Evolutionary conservation across 2,113 vertebrate species (phyloP), one percentile per base, ranked within the genome.

Genomic region (Ceratotherium simum): DNA sequence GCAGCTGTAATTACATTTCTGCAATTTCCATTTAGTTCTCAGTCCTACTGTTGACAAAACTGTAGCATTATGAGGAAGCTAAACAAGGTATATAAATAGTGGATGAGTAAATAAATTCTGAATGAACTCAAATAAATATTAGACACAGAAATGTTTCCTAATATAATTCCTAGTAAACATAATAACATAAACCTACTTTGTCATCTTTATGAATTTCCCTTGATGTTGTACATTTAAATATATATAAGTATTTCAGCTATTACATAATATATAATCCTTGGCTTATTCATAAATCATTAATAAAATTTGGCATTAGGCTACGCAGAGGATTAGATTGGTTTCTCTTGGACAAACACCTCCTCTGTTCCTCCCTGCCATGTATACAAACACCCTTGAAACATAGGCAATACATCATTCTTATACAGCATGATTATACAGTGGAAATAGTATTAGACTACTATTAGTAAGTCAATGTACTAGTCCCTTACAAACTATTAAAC

Each of bases 81-180:
- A 67, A 97, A 73, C 54, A 90, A 96, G 25, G 8, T 78, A 29
- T 27, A 46, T 90, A 94, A 76, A 85, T 80, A 94, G 60, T 83
- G 65, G 29, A 54, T 94, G 56, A 95, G 27, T 93, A 91, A 94
- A 87, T 62, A 86, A 76, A 58, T 79, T 80, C 73, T 46, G 42
- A 96, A 92, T 94, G 80, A 97, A 82, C 62, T 96, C 27, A 86
- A 46, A 58, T 46, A 54, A 95, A 91, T 78, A 82, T 13, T 56
- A 97, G 65, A 90, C 62, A 84, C 23, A 51, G 62, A 51, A 89
- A 69, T 69, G 31, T 89, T 91, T 97, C 69, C n/a, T 91, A 81
- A 39, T 85, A 72, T 2, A 75, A n/a, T 90, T 67, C 31, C 54
- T 93, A 25, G 80, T 92, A 58, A 92, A 65, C 16, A 48, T 80